Conservation (phyloP, 1,140 invertebrate species). For the Drusus annulatus region DNA sequence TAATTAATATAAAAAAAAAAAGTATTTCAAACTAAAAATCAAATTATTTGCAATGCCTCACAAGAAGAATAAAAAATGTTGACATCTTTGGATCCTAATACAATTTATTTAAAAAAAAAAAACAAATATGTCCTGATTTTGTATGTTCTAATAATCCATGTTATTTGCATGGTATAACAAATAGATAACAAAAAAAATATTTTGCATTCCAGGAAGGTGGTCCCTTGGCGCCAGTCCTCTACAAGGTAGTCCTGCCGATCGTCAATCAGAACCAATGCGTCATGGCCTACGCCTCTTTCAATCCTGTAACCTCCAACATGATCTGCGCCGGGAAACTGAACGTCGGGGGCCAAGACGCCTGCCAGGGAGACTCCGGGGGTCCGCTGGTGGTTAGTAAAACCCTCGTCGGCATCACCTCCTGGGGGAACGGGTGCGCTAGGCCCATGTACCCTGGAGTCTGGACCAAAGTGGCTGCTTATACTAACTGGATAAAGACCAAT, state of each 20-base stretch:
- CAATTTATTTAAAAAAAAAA: too few species aligned
- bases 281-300: conserved; percentile 56
- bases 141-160: too few species aligned
- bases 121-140: too few species aligned
- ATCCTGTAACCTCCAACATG: conserved; percentile 75
- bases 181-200: too few species aligned
- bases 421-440: conserved; percentile 80
- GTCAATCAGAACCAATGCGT: conserved; percentile 62
- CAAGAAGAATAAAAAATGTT: too few species aligned
- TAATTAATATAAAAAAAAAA: too few species aligned
- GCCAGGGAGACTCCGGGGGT: conserved; percentile 75
- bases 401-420: conserved; percentile 80
- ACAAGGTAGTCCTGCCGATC: conserved; percentile 65
- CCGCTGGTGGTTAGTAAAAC: conserved; percentile 70
- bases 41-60: too few species aligned
- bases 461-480: conserved; percentile 71
- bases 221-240: conserved; percentile 60
- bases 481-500: conserved; percentile 11
- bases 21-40: too few species aligned
- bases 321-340: conserved; percentile 75
- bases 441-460: conserved; percentile 80
- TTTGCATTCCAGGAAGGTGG: conserved; percentile 41
- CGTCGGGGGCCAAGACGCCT: conserved; percentile 60
- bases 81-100: too few species aligned
- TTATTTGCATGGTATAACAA: too few species aligned